These are phyloP conservation scores for Diorhabda sublineata DNA, from an alignment of 1,140 invertebrate genomes.

Conservation along the genomic window DNA sequence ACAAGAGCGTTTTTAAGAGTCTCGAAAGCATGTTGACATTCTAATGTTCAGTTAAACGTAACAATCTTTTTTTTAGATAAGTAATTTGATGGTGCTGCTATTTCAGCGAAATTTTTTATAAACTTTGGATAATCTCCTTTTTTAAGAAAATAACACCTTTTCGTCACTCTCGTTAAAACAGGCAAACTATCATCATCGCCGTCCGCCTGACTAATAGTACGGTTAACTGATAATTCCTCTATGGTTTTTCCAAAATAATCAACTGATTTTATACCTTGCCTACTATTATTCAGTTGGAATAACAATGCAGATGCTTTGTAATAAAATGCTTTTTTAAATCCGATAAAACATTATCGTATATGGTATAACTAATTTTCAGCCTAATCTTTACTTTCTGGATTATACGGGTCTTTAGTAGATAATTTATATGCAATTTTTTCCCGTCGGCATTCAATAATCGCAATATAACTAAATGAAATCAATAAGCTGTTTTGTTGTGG, in stretches of 20 bases:
- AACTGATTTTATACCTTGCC: no score
- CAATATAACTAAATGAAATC: constrained; percentile 9
- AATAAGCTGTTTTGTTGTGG: constrained; percentile 8
- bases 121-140: background rate
- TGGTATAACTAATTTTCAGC: background rate
- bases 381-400: background rate
- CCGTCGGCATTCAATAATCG: background rate
- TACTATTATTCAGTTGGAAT: no score
- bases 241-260: no score
- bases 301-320: background rate
- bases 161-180: no score
- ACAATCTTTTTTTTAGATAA: no score
- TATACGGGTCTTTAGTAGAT: constrained; percentile 8
- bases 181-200: no score
- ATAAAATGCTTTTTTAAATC: background rate
- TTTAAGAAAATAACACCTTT: no score
- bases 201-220: no score
- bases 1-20: no score
- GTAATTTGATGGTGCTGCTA: background rate
- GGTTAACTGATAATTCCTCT: no score
- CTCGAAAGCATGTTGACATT: no score
- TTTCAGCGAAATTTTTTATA: constrained; percentile 1
- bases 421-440: constrained; percentile 11
- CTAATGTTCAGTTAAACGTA: no score
- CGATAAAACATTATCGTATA: background rate